Base-by-base conservation (phyloP, 1,140 invertebrate species). In the Drosophila ironensis region DNA sequence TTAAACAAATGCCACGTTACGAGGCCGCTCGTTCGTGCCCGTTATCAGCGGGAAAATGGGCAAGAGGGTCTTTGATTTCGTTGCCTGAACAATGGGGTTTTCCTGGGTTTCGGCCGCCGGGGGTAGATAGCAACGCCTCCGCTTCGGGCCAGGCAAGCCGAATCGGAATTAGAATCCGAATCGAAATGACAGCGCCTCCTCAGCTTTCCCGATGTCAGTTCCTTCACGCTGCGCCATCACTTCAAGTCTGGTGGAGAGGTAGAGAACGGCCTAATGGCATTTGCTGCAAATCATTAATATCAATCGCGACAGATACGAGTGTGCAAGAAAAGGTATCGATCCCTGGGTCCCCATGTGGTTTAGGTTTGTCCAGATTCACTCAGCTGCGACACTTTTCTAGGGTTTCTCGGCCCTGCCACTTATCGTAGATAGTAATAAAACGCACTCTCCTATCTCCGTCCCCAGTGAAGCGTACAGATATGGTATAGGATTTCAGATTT, bases 1-100 rank as follows among this genome's bases (percentile, higher is more conserved):
- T 84, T 84, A 84, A 84, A 84, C 78, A 84, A 84, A 84, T 84
- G 80, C 78, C 73, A 73, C 68, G 73, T 74, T 84, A 53, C 50
- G 56, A 35, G 71, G 60, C 61, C 59, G 46, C 60, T 54, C 37
- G 41, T 77, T 30, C 52, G 22, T 67, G 47, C 72, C 30, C 50
- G 76, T 86, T 86, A 84, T 84, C 80, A 74, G 80, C 37, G 14
- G 25, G 25, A 11, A 33, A 57, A 41, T 40, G 56, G 57, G 28
- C 63, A 57, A 56, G 78, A 84, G 70, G 80, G 59, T 54, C 80
- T 86, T 71, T 71, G 78, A 78, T 84, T 82, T 71, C 42, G 33
- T 41, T 54, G 68, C 33, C 47, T 54, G 42, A 56, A 53, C 72
- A 52, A 56, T 64, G 73, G 53, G 54, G 40, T 41, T 71, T 51